Percentiles rank a stretch among this genome's conserved stretches.
These are phyloP conservation scores for Cassiopea andromeda DNA, from an alignment of 30 jellyfish, hydroid and myxozoan species.

Conservation along the genomic window DNA sequence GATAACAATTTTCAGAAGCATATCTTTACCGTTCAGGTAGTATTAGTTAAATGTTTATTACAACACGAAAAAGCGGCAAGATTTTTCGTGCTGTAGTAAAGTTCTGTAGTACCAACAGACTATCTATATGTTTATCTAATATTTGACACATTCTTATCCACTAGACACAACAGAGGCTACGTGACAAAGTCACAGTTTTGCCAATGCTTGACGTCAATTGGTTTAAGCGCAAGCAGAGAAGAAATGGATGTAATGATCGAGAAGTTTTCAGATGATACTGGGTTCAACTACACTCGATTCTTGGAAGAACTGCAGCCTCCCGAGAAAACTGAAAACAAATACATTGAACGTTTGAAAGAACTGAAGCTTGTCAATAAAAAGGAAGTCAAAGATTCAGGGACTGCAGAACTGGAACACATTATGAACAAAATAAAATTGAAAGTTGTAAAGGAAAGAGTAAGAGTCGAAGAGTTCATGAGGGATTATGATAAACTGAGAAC, in stretches of 20 bases:
- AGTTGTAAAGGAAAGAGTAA: conserved; percentile 81
- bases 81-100: no score
- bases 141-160: no score
- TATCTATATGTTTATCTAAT: no score
- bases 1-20: no score
- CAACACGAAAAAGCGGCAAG: no score
- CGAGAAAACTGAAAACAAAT: conserved; percentile 72
- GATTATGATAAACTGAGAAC: conserved; percentile 93
- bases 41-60: no score
- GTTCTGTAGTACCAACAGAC: no score
- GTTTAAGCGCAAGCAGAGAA: conserved; percentile 59
- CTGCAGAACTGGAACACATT: conserved; percentile 42
- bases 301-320: conserved; percentile 90
- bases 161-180: conserved; percentile 92
- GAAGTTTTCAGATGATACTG: conserved; percentile 89
- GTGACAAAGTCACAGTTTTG: conserved; percentile 92
- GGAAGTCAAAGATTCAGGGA: conserved; percentile 35
- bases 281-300: conserved; percentile 83
- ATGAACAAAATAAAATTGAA: conserved; percentile 82
- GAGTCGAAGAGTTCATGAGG: conserved; percentile 87
- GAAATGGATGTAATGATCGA: conserved; percentile 78
- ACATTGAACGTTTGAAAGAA: conserved; percentile 79
- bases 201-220: conserved; percentile 81
- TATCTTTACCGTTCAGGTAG: no score
- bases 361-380: conserved; percentile 63